Base-by-base conservation (phyloP, 2,888 invertebrate genomes). In the Mythimna lalbum region DNA sequence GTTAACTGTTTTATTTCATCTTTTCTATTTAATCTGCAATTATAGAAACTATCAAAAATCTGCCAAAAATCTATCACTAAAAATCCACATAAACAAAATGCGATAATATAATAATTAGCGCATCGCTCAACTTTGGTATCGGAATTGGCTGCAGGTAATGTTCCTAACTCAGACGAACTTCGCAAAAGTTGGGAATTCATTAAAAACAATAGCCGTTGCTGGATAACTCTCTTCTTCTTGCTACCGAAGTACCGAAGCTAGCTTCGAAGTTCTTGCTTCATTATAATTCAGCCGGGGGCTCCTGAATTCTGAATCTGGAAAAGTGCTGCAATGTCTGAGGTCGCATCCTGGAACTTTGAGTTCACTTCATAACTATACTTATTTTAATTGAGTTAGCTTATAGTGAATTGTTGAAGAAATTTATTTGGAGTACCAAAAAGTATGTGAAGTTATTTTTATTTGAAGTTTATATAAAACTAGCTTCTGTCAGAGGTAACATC, bases 131-230 rank as follows among this genome's bases (percentile, higher is more conserved):
- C 69, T 70, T 60, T 61, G 61, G 74, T 88, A 86, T 86, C 80
- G 83, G 81, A 88, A 89, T 90, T 90, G 87, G 84, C 87, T 86
- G 86, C 88, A 90, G 91, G 90, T 90, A 90, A 89, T 87, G 84
- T 87, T 87, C 82, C 72, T 78, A 84, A 84, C 85, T 84, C 68
- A 49, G 73, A 57, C 80, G 73, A 87, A 87, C 86, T 88, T 81
- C 64, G 70, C 76, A 76, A 87, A 91, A 88, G 87, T 89, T 89
- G 82, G 75, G 86, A 89, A 91, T 92, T 90, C 89, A 90, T 92
- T 92, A 90, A 91, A 90, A 92, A 91, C 91, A 93, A 91, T 90
- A 89, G 90, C 85, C 86, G 79, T 88, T 87, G 86, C 75, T 74
- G 85, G 85, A 86, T 86, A 90, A 87, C 87, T 90, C 86, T 72